A percentile compares a stretch with the other conserved stretches of the same genome.
Conservation (phyloP, 1,140 invertebrate genomes). For the Pachypsylla venusta region DNA sequence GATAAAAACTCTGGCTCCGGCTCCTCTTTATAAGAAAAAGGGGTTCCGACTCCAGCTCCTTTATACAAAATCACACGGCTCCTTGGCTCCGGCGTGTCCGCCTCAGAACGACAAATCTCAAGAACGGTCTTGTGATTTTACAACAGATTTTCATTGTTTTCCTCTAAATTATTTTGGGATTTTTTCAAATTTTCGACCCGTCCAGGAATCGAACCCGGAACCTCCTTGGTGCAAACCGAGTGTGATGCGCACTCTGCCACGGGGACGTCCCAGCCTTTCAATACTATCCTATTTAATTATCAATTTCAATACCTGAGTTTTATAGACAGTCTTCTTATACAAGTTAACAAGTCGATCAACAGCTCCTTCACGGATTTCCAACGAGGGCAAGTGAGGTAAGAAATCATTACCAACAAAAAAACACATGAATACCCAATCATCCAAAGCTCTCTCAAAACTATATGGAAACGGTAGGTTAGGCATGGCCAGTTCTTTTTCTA, state of each 20-base stretch:
- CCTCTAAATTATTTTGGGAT: conserved; percentile 23
- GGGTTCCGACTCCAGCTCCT: too few relatives aligned
- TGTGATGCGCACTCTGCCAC: too few relatives aligned
- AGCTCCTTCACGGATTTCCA: conserved; percentile 96
- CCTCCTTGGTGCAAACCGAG: too few relatives aligned
- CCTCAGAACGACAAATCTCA: too few relatives aligned
- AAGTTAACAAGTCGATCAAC: conserved; percentile 87
- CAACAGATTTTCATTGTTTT: too few relatives aligned
- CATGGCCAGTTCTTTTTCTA: conserved; percentile 83
- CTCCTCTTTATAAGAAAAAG: too few relatives aligned
- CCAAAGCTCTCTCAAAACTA: conserved; percentile 76
- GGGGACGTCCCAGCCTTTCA: not conserved
- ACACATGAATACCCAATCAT: conserved; percentile 99
- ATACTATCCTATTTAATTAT: not conserved
- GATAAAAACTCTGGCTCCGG: too few relatives aligned
- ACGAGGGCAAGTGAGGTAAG: conserved; percentile 90
- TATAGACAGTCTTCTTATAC: conserved; percentile 91
- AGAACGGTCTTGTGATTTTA: too few relatives aligned
- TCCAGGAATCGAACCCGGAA: too few relatives aligned
- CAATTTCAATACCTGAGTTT: conserved; percentile 50
- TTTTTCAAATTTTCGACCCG: too few relatives aligned
- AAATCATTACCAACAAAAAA: conserved; percentile 99
- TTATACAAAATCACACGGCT: too few relatives aligned
- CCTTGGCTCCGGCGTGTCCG: too few relatives aligned
- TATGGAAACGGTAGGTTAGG: conserved; percentile 83